Conservation (phyloP, 1,140 invertebrate species). For the Eupristina koningsbergeri region DNA sequence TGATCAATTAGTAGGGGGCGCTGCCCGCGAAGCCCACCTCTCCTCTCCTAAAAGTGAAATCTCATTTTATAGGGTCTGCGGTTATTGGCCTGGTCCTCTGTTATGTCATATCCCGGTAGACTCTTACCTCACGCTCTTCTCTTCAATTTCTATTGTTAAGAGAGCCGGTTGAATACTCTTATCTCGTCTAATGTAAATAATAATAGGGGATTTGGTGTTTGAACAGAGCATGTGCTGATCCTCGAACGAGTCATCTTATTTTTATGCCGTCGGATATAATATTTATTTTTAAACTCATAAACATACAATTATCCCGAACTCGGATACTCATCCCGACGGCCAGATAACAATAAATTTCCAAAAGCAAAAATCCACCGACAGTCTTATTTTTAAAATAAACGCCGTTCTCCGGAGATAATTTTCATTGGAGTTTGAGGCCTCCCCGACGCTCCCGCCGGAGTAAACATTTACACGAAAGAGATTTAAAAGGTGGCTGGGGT, state of each 20-base stretch:
- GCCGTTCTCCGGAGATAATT: neutral
- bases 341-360: neutral
- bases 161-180: neutral
- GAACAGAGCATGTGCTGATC: neutral
- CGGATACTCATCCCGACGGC: too few species aligned
- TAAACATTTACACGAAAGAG: constrained; percentile 1
- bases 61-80: neutral
- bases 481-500: neutral
- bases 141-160: neutral
- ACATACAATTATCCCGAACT: too few species aligned
- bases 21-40: neutral
- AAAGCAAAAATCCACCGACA: neutral
- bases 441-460: neutral
- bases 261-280: neutral
- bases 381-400: neutral
- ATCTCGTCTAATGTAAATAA: neutral
- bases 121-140: neutral
- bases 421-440: neutral
- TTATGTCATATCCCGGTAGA: too few species aligned
- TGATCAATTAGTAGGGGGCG: constrained; percentile 17
- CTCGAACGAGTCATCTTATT: neutral
- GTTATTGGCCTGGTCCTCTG: neutral
- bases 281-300: neutral
- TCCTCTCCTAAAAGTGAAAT: neutral
- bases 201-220: neutral